Conservation (phyloP, 2,113 vertebrate species). For the Periophthalmodon schlosseri region DNA sequence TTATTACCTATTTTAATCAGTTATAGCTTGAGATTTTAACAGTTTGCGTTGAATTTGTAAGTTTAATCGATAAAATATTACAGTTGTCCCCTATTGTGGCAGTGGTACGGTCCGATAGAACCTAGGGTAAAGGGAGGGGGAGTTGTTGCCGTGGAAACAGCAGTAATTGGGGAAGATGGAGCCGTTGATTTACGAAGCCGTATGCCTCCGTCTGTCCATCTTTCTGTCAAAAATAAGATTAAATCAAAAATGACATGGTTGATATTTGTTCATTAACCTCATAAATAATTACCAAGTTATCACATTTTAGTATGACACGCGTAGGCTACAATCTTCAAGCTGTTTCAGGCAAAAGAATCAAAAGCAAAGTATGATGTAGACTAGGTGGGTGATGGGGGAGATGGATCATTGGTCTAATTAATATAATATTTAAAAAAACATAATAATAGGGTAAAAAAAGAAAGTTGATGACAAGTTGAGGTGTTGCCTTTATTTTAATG, state of each 20-base stretch:
- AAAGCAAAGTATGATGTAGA: not conserved
- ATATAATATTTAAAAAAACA: not conserved
- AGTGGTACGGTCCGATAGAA: slow-evolving; percentile 70
- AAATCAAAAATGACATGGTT: slow-evolving; percentile 17
- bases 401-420: not conserved
- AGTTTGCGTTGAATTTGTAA: not conserved
- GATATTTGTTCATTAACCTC: not conserved
- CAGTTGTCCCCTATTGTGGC: slow-evolving; percentile 23
- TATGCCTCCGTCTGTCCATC: slow-evolving; percentile 34
- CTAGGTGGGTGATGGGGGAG: not conserved
- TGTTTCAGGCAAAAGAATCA: not conserved
- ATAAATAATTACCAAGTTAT: not conserved
- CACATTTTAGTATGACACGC: not conserved
- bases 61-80: not conserved
- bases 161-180: slow-evolving; percentile 64
- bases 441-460: not conserved
- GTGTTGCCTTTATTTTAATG: too few relatives aligned
- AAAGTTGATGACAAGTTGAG: too few relatives aligned
- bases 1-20: accelerated
- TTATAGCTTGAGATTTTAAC: accelerated
- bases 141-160: slow-evolving; percentile 80
- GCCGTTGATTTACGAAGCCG: slow-evolving; percentile 65
- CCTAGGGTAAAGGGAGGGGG: slow-evolving; percentile 64
- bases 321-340: not conserved
- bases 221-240: slow-evolving; percentile 36